Evolutionary conservation across 2,888 invertebrate species (phyloP).

Genomic region (Zele albiditarsus): DNA sequence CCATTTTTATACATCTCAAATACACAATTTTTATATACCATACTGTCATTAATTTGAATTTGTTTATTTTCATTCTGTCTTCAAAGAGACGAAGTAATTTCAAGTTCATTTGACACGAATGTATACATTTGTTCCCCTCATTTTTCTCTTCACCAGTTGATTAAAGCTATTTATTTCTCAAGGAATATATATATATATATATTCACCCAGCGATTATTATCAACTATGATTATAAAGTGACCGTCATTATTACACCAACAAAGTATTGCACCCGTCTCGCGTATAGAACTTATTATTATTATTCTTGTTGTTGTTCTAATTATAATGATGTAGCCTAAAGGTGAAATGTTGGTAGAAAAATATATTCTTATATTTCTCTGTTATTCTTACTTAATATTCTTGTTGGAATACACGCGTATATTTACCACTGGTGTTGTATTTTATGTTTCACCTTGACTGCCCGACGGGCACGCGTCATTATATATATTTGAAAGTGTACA

Average conservation of each 20-base stretch:
- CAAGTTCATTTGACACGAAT: neutral
- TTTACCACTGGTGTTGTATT: slow-evolving; percentile 36
- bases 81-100: neutral
- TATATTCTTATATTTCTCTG: slow-evolving; percentile 37
- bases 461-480: slow-evolving; percentile 60
- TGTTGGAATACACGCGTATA: slow-evolving; percentile 30
- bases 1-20: no score
- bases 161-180: slow-evolving; percentile 5
- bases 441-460: slow-evolving; percentile 44
- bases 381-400: slow-evolving; percentile 27
- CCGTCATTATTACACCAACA: neutral
- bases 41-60: neutral
- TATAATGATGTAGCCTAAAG: slow-evolving; percentile 54
- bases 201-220: neutral
- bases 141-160: neutral
- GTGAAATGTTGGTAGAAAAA: slow-evolving; percentile 19
- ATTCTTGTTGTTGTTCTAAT: slow-evolving; percentile 60
- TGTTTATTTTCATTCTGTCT: neutral
- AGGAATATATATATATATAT: neutral
- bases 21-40: neutral
- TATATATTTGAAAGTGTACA: slow-evolving; percentile 52
- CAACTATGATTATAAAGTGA: neutral
- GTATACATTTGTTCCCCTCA: neutral
- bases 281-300: slow-evolving; percentile 56
- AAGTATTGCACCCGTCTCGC: slow-evolving; percentile 20